These are phyloP conservation scores for Clarias batrachus DNA, from an alignment of 2,113 vertebrate species.

Conservation along the genomic window DNA sequence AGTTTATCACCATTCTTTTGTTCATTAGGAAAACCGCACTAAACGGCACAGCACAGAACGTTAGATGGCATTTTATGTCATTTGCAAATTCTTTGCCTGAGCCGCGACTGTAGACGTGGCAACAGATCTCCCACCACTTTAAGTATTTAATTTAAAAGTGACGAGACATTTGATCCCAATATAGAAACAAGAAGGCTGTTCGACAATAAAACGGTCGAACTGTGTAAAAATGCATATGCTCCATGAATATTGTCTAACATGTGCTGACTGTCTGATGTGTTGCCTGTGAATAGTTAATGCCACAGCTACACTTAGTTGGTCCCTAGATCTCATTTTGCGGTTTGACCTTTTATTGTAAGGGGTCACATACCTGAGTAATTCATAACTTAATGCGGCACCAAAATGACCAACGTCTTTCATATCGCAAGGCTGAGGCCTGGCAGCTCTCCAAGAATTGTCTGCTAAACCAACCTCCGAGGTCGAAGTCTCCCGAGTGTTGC, in stretches of 20 bases:
- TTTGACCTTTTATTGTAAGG: slow-evolving; percentile 52
- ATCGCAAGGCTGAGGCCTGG: slow-evolving; percentile 48
- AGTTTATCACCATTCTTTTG: neutral
- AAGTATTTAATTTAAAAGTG: neutral
- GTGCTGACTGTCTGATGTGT: slow-evolving; percentile 36
- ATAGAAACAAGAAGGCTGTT: neutral
- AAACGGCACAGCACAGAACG: too few relatives aligned
- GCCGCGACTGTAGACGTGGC: neutral
- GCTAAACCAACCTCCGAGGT: slow-evolving; percentile 44
- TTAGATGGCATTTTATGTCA: neutral
- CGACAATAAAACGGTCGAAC: neutral
- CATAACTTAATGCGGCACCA: slow-evolving; percentile 63
- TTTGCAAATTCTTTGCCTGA: neutral
- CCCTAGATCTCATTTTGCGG: slow-evolving; percentile 58
- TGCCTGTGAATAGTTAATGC: slow-evolving; percentile 48
- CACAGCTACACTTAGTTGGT: slow-evolving; percentile 55
- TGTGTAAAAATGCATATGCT: slow-evolving; percentile 6
- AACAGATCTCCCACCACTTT: neutral
- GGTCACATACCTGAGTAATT: slow-evolving; percentile 63
- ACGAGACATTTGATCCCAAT: neutral
- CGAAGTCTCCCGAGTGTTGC: slow-evolving; percentile 50
- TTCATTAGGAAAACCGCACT: neutral
- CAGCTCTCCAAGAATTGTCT: slow-evolving; percentile 49
- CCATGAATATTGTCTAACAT: slow-evolving; percentile 9
- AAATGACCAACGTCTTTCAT: slow-evolving; percentile 45